Evolutionary conservation across 53 echinoderm and acorn worm species (phyloP), one percentile per base, ranked within the genome.

Genomic region (Holothuria scabra): DNA sequence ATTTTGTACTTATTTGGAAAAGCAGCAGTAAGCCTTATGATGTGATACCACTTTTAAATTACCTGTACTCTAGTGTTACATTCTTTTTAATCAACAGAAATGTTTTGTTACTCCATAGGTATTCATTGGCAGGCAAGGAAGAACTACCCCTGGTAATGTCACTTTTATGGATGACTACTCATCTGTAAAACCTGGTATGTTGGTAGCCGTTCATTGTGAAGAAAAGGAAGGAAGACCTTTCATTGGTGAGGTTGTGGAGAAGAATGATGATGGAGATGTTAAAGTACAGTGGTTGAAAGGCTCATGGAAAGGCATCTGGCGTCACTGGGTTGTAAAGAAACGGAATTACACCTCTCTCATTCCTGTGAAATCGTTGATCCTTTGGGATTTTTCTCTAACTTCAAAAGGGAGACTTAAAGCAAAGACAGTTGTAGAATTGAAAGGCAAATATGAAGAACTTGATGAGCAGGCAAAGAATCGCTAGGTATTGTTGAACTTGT

Each of bases 161-260:
- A 74, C 48, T 18, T 13, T 46, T 5, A n/a, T 74, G 46, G 74
- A 41, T 28, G 48, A 74, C 28, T 74, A 48, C 28, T 46, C 74
- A 48, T 74, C 74, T 74, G 74, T 74, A n/a, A 74, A 46, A 74
- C 23, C 46, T 20, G 74, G 74, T 2, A 74, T 74, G 52, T 48
- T 74, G 25, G 74, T 74, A n/a, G n/a, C n/a, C n/a, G n/a, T n/a
- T n/a, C n/a, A n/a, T n/a, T n/a, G n/a, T n/a, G n/a, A n/a, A n/a
- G 52, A n/a, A 69, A 52, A 30, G 35, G 74, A 74, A 74, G 74
- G 48, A 24, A 41, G 49, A 74, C 74, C 74, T n/a, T 74, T 74
- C 48, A 46, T 74, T 48, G 74, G 48, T 23, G 55, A 46, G 12
- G 52, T 74, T 46, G 48, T 74, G 23, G 48, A 48, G 19, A 67